These are phyloP conservation scores for Sinosuthora webbiana DNA, from an alignment of 2,113 vertebrate genomes.

Conservation along the genomic window DNA sequence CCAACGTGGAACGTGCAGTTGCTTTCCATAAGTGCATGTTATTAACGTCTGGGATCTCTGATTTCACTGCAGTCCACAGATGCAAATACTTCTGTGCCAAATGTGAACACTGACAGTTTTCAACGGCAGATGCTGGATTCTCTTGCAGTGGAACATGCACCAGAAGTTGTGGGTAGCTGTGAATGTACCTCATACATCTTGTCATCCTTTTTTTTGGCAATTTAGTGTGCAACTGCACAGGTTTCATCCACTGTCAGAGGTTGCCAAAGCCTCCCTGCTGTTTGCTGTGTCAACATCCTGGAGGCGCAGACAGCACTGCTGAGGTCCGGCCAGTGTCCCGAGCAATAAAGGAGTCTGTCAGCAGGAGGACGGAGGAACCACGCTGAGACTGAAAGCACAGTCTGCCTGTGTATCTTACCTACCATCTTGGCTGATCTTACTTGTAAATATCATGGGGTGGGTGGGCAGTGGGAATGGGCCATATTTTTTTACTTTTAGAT, in stretches of 20 bases:
- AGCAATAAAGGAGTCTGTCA: constrained; percentile 55
- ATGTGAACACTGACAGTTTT: constrained; percentile 4
- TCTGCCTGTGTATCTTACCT: constrained; percentile 27
- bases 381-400: constrained; percentile 31
- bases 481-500: constrained; percentile 76
- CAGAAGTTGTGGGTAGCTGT: background rate
- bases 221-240: background rate
- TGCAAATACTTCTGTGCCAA: constrained; percentile 51
- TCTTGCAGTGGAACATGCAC: background rate
- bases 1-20: background rate
- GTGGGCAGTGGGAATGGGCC: constrained; percentile 30
- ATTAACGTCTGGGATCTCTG: constrained; percentile 11
- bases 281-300: background rate
- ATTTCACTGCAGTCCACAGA: constrained; percentile 8
- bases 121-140: background rate
- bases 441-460: constrained; percentile 61
- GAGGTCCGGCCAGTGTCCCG: background rate
- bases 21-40: background rate
- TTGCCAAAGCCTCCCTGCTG: background rate
- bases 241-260: background rate
- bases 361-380: constrained; percentile 2
- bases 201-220: background rate
- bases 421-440: constrained; percentile 44
- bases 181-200: background rate
- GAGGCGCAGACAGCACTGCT: background rate